These are phyloP conservation scores for Sacculina carcini DNA, from an alignment of 2,888 invertebrate genomes.

Conservation along the genomic window DNA sequence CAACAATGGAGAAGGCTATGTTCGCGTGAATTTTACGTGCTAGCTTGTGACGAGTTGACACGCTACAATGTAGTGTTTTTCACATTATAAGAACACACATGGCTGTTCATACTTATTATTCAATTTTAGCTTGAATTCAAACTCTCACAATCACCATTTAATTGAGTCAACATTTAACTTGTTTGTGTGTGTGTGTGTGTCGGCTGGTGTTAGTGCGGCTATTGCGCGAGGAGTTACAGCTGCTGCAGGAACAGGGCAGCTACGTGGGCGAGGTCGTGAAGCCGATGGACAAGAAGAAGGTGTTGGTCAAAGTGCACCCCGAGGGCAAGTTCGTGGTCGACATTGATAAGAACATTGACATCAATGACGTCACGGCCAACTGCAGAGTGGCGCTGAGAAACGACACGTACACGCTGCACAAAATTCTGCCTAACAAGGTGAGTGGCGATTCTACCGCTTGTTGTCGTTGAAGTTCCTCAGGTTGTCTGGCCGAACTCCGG, in stretches of 20 bases:
- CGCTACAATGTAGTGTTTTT: too few relatives aligned
- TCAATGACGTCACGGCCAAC: conserved; percentile 89
- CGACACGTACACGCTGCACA: conserved; percentile 93
- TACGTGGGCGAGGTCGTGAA: conserved; percentile 99
- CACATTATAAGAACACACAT: too few relatives aligned
- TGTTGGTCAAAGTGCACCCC: conserved; percentile 56
- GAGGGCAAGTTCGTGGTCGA: conserved; percentile 99
- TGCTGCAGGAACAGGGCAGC: conserved; percentile 85
- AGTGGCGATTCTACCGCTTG: background rate
- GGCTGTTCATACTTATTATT: too few relatives aligned
- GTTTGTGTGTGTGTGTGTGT: too few relatives aligned
- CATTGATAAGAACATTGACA: conserved; percentile 94
- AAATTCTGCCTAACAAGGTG: conserved; percentile 89
- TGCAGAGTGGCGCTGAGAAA: conserved; percentile 90
- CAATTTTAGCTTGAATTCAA: too few relatives aligned
- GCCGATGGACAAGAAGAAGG: conserved; percentile 99
- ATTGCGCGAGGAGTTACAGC: conserved; percentile 85
- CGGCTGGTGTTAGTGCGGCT: conserved; percentile 71
- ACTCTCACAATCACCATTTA: too few relatives aligned
- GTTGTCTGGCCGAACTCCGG: background rate
- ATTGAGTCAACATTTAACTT: too few relatives aligned
- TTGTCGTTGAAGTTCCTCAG: background rate
- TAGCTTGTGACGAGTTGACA: too few relatives aligned
- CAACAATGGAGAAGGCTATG: too few relatives aligned
- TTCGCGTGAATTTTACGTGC: too few relatives aligned